Evolutionary conservation across 2,888 invertebrate species (phyloP).

Genomic region (Lasioglossum vierecki): DNA sequence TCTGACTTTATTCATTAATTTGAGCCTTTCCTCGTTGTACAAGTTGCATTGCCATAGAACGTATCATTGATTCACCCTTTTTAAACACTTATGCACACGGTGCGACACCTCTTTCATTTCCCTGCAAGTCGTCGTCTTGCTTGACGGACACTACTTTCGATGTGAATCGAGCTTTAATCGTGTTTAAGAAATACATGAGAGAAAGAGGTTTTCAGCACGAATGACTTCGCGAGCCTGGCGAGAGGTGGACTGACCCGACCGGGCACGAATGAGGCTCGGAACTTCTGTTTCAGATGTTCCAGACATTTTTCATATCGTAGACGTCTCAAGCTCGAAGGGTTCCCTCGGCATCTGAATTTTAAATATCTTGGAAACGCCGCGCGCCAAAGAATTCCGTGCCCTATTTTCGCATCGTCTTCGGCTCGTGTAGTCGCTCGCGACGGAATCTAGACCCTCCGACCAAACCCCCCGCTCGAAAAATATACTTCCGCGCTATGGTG

Average conservation of each 20-base stretch:
- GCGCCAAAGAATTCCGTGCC: neutral
- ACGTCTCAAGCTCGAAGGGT: neutral
- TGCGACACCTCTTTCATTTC: too few species aligned
- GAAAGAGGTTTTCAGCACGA: neutral
- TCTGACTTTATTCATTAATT: too few species aligned
- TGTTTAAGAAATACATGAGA: too few species aligned
- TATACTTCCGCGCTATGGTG: neutral
- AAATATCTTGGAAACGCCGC: neutral
- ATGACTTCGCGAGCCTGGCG: neutral
- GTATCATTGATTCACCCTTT: too few species aligned
- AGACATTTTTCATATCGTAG: neutral
- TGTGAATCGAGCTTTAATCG: too few species aligned
- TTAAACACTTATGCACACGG: too few species aligned
- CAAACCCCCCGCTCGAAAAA: neutral
- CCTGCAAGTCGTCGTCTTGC: too few species aligned
- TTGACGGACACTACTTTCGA: too few species aligned
- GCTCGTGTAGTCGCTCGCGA: neutral
- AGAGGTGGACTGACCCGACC: neutral
- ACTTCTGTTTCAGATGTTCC: neutral
- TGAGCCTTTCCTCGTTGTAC: too few species aligned
- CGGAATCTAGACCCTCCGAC: neutral
- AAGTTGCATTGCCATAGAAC: too few species aligned
- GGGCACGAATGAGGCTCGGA: neutral
- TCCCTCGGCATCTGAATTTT: neutral
- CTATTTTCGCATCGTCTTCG: neutral